These are phyloP conservation scores for Heliothis virescens DNA, from an alignment of 1,140 invertebrate genomes.

Conservation along the genomic window DNA sequence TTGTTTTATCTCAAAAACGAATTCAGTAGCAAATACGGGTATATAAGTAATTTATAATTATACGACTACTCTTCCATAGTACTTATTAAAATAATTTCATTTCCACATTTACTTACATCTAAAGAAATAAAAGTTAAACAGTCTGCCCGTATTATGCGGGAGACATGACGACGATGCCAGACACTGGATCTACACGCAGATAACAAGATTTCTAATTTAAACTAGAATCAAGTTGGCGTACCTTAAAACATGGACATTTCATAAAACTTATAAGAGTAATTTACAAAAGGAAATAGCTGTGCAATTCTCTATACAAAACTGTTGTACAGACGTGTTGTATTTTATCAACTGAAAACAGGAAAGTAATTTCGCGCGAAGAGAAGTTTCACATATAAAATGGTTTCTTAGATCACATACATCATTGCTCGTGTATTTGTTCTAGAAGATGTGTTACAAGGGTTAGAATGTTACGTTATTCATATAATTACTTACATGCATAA, in stretches of 20 bases:
- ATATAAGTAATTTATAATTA: too few species aligned
- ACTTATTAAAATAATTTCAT: too few species aligned
- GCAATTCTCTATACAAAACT: constrained; percentile 13
- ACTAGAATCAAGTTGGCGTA: neutral
- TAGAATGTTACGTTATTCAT: neutral
- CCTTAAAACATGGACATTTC: neutral
- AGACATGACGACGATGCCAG: neutral
- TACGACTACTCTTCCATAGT: too few species aligned
- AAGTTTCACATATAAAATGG: neutral
- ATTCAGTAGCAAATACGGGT: too few species aligned
- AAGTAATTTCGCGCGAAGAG: neutral
- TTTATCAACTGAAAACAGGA: constrained; percentile 14
- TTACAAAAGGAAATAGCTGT: constrained; percentile 9
- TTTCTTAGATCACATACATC: neutral
- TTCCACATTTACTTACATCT: too few species aligned
- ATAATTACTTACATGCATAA: neutral
- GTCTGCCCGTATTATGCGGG: too few species aligned
- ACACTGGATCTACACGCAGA: neutral
- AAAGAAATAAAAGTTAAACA: too few species aligned
- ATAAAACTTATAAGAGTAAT: constrained; percentile 14
- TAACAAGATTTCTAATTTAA: neutral
- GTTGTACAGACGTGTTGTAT: neutral
- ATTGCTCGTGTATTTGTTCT: neutral
- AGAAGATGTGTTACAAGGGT: neutral
- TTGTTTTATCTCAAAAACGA: too few species aligned